Percentiles rank a stretch among this genome's conserved stretches.
Evolutionary conservation across 2,888 invertebrate species (phyloP).

Genomic region (Unio delphinus): DNA sequence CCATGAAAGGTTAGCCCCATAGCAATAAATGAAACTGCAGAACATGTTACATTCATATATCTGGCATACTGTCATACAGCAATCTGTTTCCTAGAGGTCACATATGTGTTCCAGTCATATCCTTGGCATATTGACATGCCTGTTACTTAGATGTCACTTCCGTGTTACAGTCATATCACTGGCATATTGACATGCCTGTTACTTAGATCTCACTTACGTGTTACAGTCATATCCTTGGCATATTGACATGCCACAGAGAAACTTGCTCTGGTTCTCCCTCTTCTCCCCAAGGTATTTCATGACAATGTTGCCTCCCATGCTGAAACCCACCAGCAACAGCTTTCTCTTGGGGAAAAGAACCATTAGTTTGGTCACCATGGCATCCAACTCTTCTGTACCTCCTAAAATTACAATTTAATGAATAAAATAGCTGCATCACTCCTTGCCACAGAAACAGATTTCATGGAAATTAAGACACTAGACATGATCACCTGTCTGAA

Average conservation of each 20-base stretch:
- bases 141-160: constrained; percentile 74
- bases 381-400: constrained; percentile 88
- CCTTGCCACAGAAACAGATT: too few relatives aligned
- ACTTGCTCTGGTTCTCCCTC: constrained; percentile 71
- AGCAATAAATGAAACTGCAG: too few relatives aligned
- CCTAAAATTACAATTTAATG: constrained; percentile 74
- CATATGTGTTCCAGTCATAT: constrained; percentile 91
- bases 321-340: constrained; percentile 90
- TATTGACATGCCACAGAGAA: constrained; percentile 91
- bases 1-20: too few relatives aligned
- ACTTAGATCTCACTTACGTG: constrained; percentile 78
- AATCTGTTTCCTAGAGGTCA: too few relatives aligned
- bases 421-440: too few relatives aligned
- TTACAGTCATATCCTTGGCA: constrained; percentile 95
- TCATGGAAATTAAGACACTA: too few relatives aligned
- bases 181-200: constrained; percentile 88
- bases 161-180: constrained; percentile 93
- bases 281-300: constrained; percentile 92
- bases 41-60: constrained; percentile 86
- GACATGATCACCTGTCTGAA: too few relatives aligned
- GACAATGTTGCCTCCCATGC: constrained; percentile 92
- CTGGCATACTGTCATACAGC: too few relatives aligned
- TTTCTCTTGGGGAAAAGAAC: constrained; percentile 83
- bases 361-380: constrained; percentile 84
- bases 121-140: constrained; percentile 91